Base-by-base conservation (phyloP, 2,113 vertebrate genomes). In the Montifringilla adamsi region DNA sequence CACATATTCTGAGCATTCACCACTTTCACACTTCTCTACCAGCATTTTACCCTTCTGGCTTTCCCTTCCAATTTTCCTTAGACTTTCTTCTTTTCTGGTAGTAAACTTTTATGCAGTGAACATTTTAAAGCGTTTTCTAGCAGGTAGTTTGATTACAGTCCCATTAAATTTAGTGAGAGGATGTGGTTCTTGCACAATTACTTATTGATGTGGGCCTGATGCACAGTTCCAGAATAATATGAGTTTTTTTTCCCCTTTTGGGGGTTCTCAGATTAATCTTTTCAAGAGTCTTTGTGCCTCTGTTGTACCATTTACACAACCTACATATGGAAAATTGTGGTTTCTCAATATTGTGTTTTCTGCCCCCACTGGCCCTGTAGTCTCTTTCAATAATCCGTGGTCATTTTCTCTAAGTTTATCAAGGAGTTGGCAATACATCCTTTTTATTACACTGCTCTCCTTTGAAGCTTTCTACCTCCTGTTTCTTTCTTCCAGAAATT, bases 291-390 rank as follows among this genome's bases (percentile, higher is more conserved):
- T 89, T 66, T 6, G 1, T 81, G 68, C 56, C 83, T 86, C 43
- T 72, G 59, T 89, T 87, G 94, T 84, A 63, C 81, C 76, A 84
- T 93, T 95, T 89, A 89, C 68, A 84, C 80, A 93, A 47, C 50
- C 52, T 86, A 93, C 52, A 52, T 58, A 86, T 28, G 68, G 68
- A 89, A 81, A 86, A 78, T 31, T 26, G 27, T 5, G 1, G 28
- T 63, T 90, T 90, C 56, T 90, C 63, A 58, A 27, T 93, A 92
- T 75, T 81, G 43, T 70, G 43, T 60, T 94, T 92, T 70, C 76
- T 90, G 63, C 72, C 64, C 82, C 37, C 21, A 15, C 12, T 66
- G 75, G 33, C 64, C 79, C 77, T 0, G 0, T 39, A 70, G 59
- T 75, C 39, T 64, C 56, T 89, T 56, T 63, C 70, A 77, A 89